Base-by-base conservation (phyloP, 2,888 invertebrate species). In the Trachelus stipa region DNA sequence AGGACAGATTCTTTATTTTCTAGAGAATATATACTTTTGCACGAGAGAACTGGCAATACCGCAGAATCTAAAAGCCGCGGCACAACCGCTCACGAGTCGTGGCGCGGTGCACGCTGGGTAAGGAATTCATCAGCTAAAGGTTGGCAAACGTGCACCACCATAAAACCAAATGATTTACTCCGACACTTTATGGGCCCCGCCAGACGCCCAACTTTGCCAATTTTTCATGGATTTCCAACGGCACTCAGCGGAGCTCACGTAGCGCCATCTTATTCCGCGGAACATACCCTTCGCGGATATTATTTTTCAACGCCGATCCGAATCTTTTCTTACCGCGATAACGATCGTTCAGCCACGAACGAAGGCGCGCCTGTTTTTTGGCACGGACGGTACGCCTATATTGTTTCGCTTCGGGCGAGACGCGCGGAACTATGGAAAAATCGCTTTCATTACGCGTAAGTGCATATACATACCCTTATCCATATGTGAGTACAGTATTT, bases 91-190 rank as follows among this genome's bases (percentile, higher is more conserved):
- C 74, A 78, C 69, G 80, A 79, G 77, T 77, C 68, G 76, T 76
- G 76, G 15, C 71, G 76, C 78, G 79, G 82, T 83, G 82, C 81
- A 83, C 79, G 87, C 86, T 85, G 88, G 85, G 85, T 88, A 86
- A 91, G 91, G 90, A 91, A 91, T 91, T 91, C 91, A 91, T 91
- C 91, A 91, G 91, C 89, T 83, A 88, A 89, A 91, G 91, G 90
- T 90, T 90, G 90, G 91, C 88, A 89, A 91, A 90, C 91, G 91
- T 86, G 89, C 90, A 88, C 89, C 89, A 90, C 91, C 91, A 91
- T 91, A 91, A 91, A 91, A 91, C 89, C 89, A 76, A 88, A 87
- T 91, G 91, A 91, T 91, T 91, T 91, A 91, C 89, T 88, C 87
- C 87, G 91, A 91, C 91, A 89, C 89, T 90, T 91, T 91, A 91